phyloP scores from a whole-genome alignment of 2,113 vertebrate species.

The Argyrosomus japonicus region DNA sequence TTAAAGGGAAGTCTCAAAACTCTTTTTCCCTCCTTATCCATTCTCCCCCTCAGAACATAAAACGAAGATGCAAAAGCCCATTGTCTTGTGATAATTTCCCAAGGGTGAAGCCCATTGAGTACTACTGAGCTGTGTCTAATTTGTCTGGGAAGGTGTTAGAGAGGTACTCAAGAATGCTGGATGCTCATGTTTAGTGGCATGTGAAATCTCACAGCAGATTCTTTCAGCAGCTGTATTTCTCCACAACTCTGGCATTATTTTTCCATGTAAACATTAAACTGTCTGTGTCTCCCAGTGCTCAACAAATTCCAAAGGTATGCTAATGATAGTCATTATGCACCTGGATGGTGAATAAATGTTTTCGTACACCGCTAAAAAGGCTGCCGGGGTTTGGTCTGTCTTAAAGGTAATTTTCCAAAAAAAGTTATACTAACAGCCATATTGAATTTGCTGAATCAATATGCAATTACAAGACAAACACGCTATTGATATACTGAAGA shows the following conservation, averaged over 20 bases:
- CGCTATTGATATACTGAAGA: constrained; percentile 80
- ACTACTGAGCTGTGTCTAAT: constrained; percentile 82
- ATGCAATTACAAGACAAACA: constrained; percentile 82
- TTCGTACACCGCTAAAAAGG: constrained; percentile 8
- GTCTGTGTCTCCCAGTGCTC: constrained; percentile 37
- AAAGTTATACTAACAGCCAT: constrained; percentile 52
- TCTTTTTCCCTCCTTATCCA: constrained; percentile 14
- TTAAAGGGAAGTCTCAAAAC: constrained; percentile 55
- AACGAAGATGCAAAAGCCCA: constrained; percentile 69
- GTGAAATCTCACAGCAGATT: constrained; percentile 68
- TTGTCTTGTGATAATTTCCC: constrained; percentile 84
- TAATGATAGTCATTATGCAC: constrained; percentile 47
- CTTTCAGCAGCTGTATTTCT: constrained; percentile 41
- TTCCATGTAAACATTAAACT: constrained; percentile 50
- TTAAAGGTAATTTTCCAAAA: constrained; percentile 24
- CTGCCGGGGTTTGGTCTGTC: constrained; percentile 32
- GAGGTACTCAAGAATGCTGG: constrained; percentile 72
- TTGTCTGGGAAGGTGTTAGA: constrained; percentile 81
- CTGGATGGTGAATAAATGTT: constrained; percentile 38
- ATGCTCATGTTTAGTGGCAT: constrained; percentile 74
- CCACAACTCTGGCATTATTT: constrained; percentile 49
- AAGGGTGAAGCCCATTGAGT: constrained; percentile 74
- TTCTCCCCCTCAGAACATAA: constrained; percentile 71
- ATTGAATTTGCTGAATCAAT: constrained; percentile 77
- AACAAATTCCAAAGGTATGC: constrained; percentile 30